Conservation (phyloP, 2,888 invertebrate species). For the Xestia ashworthii region DNA sequence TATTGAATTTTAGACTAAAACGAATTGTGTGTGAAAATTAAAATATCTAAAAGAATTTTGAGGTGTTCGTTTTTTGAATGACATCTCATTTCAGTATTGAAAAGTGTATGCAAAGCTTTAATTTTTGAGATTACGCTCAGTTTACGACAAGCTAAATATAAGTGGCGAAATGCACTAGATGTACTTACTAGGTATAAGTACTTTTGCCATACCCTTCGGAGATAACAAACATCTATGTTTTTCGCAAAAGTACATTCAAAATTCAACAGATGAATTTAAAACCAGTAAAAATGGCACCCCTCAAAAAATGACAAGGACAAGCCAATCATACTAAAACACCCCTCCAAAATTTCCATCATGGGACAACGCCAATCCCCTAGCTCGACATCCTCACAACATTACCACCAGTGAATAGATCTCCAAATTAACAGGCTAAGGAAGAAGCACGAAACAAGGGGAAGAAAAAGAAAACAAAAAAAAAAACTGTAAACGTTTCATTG, state of each 20-base stretch:
- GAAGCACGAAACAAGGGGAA: slow-evolving; percentile 53
- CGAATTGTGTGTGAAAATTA: neutral
- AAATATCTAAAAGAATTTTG: neutral
- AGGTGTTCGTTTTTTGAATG: neutral
- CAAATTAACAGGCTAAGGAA: slow-evolving; percentile 63
- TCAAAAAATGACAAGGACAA: neutral
- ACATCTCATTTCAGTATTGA: neutral
- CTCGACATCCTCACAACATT: slow-evolving; percentile 42
- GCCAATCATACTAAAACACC: slow-evolving; percentile 44
- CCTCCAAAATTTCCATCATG: slow-evolving; percentile 22
- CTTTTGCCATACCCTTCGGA: neutral
- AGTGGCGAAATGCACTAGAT: neutral
- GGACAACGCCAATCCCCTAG: slow-evolving; percentile 22
- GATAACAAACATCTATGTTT: neutral
- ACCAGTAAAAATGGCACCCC: neutral
- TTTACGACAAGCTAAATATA: neutral
- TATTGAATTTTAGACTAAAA: slow-evolving; percentile 1
- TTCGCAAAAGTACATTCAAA: neutral
- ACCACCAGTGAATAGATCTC: slow-evolving; percentile 58
- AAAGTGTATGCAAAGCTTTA: neutral
- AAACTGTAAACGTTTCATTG: slow-evolving; percentile 81
- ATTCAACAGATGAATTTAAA: neutral
- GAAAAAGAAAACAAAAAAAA: slow-evolving; percentile 60
- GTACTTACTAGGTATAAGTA: neutral
- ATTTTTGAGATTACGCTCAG: neutral